phyloP scores from a whole-genome alignment of 2,888 invertebrate species.

The Baronia brevicornis region DNA sequence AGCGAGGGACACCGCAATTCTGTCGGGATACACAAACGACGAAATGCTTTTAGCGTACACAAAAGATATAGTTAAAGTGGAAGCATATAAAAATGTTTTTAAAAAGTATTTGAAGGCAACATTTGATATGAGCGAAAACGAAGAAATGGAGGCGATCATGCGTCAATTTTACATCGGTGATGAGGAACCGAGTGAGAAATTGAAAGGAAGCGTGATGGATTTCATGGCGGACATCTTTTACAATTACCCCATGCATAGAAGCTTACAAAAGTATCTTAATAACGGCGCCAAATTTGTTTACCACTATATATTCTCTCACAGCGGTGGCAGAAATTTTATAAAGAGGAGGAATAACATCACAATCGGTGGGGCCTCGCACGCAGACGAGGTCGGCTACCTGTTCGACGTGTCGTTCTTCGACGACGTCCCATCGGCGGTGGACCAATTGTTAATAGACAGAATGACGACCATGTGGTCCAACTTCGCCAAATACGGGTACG shows the following conservation, averaged over 20 bases:
- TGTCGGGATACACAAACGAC: conserved; percentile 37
- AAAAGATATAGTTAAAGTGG: too few species aligned
- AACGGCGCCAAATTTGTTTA: too few species aligned
- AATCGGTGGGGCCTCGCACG: conserved; percentile 45
- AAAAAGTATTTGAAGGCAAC: too few species aligned
- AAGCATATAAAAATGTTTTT: too few species aligned
- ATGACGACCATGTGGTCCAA: conserved; percentile 33
- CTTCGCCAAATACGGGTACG: conserved; percentile 32
- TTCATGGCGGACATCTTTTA: conserved; percentile 31
- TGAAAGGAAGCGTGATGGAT: conserved; percentile 29
- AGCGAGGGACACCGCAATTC: conserved; percentile 24
- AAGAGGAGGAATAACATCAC: too few species aligned
- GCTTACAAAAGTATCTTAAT: conserved; percentile 31
- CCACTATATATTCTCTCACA: too few species aligned
- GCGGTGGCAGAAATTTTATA: too few species aligned
- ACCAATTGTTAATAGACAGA: conserved; percentile 28
- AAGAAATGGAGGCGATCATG: conserved; percentile 17
- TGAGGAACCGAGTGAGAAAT: conserved; percentile 21
- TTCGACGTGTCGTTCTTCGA: too few species aligned
- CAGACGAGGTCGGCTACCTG: conserved; percentile 39
- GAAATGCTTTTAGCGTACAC: conserved; percentile 30
- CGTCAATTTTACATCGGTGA: conserved; percentile 27
- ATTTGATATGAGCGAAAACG: not conserved
- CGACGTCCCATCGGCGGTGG: too few species aligned
- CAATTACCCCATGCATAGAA: conserved; percentile 31